phyloP scores from a whole-genome alignment of 2,113 vertebrate species.

The Morone saxatilis region DNA sequence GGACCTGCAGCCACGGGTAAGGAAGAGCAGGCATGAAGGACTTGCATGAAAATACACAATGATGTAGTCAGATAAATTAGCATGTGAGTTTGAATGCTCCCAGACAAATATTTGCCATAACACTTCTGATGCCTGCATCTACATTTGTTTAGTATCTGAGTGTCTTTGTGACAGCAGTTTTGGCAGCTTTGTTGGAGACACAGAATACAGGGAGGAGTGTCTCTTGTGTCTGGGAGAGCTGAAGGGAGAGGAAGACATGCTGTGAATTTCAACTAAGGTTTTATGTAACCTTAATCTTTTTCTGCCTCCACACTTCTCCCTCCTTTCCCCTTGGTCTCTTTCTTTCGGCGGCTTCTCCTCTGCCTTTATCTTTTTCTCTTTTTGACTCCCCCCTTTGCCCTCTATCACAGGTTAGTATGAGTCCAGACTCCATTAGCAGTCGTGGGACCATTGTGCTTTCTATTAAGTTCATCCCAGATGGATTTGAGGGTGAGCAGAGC shows the following conservation, averaged over 20 bases:
- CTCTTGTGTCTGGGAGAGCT: slow-evolving; percentile 55
- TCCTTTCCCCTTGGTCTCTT: background rate
- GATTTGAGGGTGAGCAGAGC: slow-evolving; percentile 86
- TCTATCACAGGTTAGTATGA: slow-evolving; percentile 82
- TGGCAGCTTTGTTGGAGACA: slow-evolving; percentile 37
- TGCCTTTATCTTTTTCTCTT: slow-evolving; percentile 1
- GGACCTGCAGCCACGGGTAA: slow-evolving; percentile 91
- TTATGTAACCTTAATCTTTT: slow-evolving; percentile 73
- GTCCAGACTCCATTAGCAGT: slow-evolving; percentile 83
- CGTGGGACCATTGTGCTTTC: slow-evolving; percentile 89
- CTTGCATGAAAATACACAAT: slow-evolving; percentile 8
- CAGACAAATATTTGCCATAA: slow-evolving; percentile 42
- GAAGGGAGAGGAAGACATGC: slow-evolving; percentile 67
- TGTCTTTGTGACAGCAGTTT: slow-evolving; percentile 40
- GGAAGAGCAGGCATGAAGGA: slow-evolving; percentile 20
- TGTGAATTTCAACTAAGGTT: slow-evolving; percentile 79
- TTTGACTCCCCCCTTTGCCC: background rate
- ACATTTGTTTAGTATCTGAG: slow-evolving; percentile 31
- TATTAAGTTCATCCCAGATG: slow-evolving; percentile 89
- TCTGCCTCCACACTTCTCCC: slow-evolving; percentile 38
- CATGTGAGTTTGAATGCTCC: background rate
- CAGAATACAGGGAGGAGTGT: slow-evolving; percentile 40
- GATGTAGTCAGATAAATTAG: slow-evolving; percentile 4
- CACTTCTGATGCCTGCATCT: slow-evolving; percentile 4
- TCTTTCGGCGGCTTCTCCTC: slow-evolving; percentile 12